Evolutionary conservation across 2,888 invertebrate genomes (phyloP).

Genomic region (Diarsia brunnea): DNA sequence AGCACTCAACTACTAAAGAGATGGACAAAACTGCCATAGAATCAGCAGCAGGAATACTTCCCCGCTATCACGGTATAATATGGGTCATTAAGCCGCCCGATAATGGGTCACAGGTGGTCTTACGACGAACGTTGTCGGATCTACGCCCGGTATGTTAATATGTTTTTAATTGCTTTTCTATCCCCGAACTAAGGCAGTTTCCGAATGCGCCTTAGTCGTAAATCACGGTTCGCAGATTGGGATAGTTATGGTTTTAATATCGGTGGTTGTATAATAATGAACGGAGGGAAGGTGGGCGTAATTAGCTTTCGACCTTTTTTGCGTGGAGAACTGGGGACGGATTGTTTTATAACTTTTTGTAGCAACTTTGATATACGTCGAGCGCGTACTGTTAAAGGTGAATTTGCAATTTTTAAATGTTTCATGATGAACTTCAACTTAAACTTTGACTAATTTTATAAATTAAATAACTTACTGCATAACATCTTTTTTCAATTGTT

Average conservation of each 20-base stretch:
- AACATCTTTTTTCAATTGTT: neutral
- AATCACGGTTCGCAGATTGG: constrained; percentile 48
- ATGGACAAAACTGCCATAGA: constrained; percentile 42
- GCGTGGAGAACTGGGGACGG: neutral
- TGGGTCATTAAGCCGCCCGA: constrained; percentile 76
- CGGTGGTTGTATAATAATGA: neutral
- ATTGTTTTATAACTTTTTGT: neutral
- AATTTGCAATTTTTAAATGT: neutral
- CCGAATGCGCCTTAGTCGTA: constrained; percentile 57
- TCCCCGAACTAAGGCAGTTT: constrained; percentile 75
- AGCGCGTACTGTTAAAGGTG: neutral
- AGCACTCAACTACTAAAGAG: constrained; percentile 38
- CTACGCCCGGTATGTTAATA: constrained; percentile 81
- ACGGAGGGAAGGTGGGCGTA: neutral
- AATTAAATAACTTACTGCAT: neutral
- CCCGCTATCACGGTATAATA: constrained; percentile 71
- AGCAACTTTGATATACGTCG: neutral
- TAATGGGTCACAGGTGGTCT: constrained; percentile 77
- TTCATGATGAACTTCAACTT: no score
- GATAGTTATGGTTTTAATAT: constrained; percentile 35
- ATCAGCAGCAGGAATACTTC: constrained; percentile 65
- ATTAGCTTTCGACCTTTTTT: neutral
- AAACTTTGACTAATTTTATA: neutral
- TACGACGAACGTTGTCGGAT: constrained; percentile 60
- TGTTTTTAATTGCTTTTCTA: constrained; percentile 85